Base-by-base conservation (phyloP, 2,888 invertebrate genomes). In the Aspidiotus rigidus region DNA sequence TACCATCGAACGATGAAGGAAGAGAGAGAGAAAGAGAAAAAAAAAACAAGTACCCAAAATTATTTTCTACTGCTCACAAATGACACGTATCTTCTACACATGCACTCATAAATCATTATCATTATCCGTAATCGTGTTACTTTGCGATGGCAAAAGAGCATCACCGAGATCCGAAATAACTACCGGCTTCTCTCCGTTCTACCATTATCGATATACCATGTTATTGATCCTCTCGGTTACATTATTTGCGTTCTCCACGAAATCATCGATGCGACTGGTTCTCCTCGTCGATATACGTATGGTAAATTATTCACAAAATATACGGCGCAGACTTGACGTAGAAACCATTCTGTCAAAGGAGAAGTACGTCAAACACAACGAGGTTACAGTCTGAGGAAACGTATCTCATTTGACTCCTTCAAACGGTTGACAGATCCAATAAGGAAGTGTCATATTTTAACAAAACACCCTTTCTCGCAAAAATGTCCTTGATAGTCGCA, bases 31-130 rank as follows among this genome's bases (percentile, higher is more conserved):
- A 15, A 17, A 28, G 5, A 28, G 5, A 28, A 8, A 10, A 28
- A 28, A 28, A 28, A 28, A 8, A 10, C 60, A 60, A 60, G 40
- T 60, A 60, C 60, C 28, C 60, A 28, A 40, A 60, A 40, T 60
- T 60, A 60, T 60, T 39, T 60, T 17, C 28, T 40, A 39, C 60
- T 17, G 60, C 17, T 60, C 60, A 60, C 60, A 60, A 60, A 62
- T n/a, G 56, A 41, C 64, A 40, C 41, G 64, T 64, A 64, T 57
- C 41, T 41, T 39, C 42, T 64, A 56, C 49, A 55, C 55, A 59
- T 66, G 39, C 41, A 40, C 66, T 66, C 66, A 49, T 66, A 66
- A 66, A 59, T 66, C 66, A 66, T 66, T 60, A 66, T 66, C 66
- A 66, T 66, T 66, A 66, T 66, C 56, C 66, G 64, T 64, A 56